These are phyloP conservation scores for Phengaris arion DNA, from an alignment of 2,888 invertebrate species.

Conservation along the genomic window DNA sequence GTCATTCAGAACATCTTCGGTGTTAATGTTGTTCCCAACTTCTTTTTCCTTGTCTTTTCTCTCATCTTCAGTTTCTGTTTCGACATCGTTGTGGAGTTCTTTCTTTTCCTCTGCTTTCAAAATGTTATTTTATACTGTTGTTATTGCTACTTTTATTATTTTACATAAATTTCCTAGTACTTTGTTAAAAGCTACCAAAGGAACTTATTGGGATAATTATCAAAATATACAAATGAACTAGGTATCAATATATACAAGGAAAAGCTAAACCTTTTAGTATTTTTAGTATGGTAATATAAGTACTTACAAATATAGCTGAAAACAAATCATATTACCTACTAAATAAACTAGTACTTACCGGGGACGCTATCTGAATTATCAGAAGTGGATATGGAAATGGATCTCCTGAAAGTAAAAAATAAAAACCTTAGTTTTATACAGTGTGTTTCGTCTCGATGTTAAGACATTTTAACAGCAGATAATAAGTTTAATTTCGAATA, in stretches of 20 bases:
- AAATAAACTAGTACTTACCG: constrained; percentile 43
- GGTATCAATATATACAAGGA: too few species aligned
- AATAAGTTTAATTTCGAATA: too few species aligned
- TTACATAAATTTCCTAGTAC: not conserved
- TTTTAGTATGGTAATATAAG: too few species aligned
- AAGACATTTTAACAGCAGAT: too few species aligned
- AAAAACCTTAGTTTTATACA: not conserved
- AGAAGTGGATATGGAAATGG: constrained; percentile 53
- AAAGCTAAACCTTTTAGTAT: too few species aligned
- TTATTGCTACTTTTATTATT: not conserved
- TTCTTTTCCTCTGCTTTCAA: not conserved
- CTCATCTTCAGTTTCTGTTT: constrained; percentile 31
- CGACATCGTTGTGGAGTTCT: constrained; percentile 24
- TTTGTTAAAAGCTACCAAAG: not conserved
- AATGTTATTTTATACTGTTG: not conserved
- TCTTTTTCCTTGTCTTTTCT: constrained; percentile 36
- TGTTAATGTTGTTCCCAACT: constrained; percentile 43
- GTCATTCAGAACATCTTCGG: not conserved
- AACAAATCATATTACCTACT: too few species aligned
- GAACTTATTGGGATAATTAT: too few species aligned
- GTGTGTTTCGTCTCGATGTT: too few species aligned
- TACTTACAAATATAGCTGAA: too few species aligned
- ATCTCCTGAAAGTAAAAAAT: constrained; percentile 35
- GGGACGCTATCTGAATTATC: constrained; percentile 56
- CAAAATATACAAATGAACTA: too few species aligned